These are phyloP conservation scores for Upupa epops DNA, from an alignment of 2,113 vertebrate species.

Conservation along the genomic window DNA sequence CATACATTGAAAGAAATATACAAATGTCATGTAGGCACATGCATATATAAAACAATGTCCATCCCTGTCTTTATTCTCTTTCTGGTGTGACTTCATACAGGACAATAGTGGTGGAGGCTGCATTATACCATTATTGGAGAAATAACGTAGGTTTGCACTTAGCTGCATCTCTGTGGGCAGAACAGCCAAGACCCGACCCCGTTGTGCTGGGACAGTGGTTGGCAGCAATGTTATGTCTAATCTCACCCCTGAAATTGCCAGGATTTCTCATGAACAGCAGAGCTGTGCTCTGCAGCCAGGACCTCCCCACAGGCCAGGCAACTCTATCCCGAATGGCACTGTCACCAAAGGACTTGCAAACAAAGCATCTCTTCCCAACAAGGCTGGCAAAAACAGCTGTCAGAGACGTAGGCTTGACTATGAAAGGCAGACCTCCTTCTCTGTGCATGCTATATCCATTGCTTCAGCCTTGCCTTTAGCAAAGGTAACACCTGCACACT, in stretches of 20 bases:
- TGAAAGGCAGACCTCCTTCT: not conserved
- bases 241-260: not conserved
- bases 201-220: not conserved
- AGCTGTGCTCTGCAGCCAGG: not conserved
- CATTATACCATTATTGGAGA: not conserved
- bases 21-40: not conserved
- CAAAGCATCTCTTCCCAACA: accelerated
- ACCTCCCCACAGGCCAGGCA: not conserved
- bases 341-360: not conserved
- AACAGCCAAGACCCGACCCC: not conserved
- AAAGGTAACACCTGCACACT: not conserved
- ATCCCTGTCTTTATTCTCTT: not conserved
- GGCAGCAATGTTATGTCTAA: accelerated
- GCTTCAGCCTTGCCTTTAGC: not conserved
- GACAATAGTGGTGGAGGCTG: accelerated
- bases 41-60: not conserved
- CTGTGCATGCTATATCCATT: not conserved
- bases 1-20: not conserved
- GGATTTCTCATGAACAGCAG: accelerated
- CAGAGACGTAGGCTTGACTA: not conserved
- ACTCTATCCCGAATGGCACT: not conserved
- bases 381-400: not conserved
- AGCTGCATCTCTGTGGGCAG: not conserved
- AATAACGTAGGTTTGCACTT: not conserved
- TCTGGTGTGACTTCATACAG: not conserved